Conservation (phyloP, 2,113 vertebrate genomes). For the Tachuris rubrigastra region DNA sequence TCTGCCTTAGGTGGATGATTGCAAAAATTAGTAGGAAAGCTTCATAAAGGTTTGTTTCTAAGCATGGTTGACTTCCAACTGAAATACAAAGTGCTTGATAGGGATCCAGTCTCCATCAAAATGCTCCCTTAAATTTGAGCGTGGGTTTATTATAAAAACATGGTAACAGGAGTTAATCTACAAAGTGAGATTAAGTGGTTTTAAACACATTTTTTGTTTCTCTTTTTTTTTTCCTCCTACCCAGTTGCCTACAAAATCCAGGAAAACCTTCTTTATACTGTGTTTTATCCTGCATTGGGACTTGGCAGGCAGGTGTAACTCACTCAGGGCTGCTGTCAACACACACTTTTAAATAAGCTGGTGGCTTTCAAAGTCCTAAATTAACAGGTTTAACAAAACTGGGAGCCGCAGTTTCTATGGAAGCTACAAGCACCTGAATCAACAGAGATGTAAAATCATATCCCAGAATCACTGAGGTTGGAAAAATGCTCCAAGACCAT, state of each 20-base stretch:
- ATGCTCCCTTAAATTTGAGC: background rate
- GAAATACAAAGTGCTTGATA: background rate
- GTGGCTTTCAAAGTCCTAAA: background rate
- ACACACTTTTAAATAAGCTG: background rate
- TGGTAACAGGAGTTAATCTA: background rate
- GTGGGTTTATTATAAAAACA: background rate
- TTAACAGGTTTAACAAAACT: background rate
- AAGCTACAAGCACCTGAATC: background rate
- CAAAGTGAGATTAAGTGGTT: background rate
- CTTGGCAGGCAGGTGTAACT: background rate
- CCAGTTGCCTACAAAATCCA: background rate
- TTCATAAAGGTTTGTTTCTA: background rate
- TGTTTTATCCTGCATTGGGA: background rate
- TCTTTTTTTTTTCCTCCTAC: no score
- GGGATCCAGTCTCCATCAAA: background rate
- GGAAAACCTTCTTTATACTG: background rate
- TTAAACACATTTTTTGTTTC: background rate
- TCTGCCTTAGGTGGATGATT: background rate
- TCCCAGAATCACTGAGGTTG: background rate
- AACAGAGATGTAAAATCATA: background rate
- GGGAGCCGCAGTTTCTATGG: background rate
- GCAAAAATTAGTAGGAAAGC: background rate
- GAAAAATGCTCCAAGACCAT: background rate
- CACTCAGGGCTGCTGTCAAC: background rate
- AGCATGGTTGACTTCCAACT: background rate